These are phyloP conservation scores for Gymnoscopelus microlampas DNA, from an alignment of 2,797 vertebrate species.

Conservation along the genomic window DNA sequence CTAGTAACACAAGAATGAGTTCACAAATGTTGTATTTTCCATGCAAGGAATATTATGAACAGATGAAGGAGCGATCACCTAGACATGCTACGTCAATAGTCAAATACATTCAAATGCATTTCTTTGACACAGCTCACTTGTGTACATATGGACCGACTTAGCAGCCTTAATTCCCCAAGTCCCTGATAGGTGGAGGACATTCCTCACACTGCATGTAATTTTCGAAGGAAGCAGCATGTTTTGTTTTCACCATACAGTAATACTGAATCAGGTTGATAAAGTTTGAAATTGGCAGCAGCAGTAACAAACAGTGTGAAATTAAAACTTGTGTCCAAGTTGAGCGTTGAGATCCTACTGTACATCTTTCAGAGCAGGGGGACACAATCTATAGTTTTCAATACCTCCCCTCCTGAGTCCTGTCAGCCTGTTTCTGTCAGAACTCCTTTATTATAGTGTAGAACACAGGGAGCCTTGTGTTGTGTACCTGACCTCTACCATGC, in stretches of 20 bases:
- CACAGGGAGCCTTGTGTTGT: constrained; percentile 62
- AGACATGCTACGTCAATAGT: too few relatives aligned
- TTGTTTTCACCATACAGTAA: neutral
- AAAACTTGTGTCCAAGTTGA: neutral
- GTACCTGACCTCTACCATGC: constrained; percentile 70
- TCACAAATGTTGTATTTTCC: constrained; percentile 20
- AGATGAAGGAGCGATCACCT: constrained; percentile 1
- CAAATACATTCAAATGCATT: too few relatives aligned
- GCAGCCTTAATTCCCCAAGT: constrained; percentile 13
- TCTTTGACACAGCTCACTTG: constrained; percentile 9
- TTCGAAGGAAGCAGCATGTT: constrained; percentile 2
- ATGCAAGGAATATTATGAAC: constrained; percentile 13
- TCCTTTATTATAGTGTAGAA: constrained; percentile 49
- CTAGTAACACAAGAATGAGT: neutral
- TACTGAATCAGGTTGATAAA: constrained; percentile 9
- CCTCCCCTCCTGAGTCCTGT: constrained; percentile 26
- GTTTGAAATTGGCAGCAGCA: neutral
- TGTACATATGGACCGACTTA: constrained; percentile 41
- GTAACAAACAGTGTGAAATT: too few relatives aligned
- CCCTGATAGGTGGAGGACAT: constrained; percentile 7
- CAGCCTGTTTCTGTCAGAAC: constrained; percentile 23
- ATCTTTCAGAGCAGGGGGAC: constrained; percentile 1
- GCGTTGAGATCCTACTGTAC: neutral
- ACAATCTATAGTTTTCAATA: constrained; percentile 35
- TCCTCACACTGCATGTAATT: constrained; percentile 19